phyloP scores from a whole-genome alignment of 2,797 vertebrate species.

The Mastacembelus armatus region DNA sequence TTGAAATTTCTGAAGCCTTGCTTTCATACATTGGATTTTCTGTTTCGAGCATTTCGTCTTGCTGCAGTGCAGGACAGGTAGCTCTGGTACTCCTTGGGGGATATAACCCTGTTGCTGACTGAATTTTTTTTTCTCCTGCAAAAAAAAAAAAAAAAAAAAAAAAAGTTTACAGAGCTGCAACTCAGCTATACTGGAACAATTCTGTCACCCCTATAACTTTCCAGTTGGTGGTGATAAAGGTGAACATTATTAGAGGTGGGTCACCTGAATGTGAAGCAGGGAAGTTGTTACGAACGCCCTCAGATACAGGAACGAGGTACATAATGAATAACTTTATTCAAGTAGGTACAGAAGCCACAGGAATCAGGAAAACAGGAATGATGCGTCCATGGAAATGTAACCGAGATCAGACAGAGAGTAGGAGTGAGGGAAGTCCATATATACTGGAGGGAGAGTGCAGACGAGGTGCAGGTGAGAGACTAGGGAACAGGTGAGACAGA shows the following conservation, averaged over 20 bases:
- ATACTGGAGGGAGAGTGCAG: no score
- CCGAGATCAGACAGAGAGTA: no score
- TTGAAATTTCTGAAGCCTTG: conserved; percentile 47
- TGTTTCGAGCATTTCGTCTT: conserved; percentile 44
- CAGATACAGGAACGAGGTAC: no score
- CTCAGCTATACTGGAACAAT: conserved; percentile 65
- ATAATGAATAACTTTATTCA: no score
- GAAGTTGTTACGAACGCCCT: no score
- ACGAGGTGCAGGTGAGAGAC: no score
- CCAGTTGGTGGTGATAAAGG: conserved; percentile 21
- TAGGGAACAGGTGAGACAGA: no score
- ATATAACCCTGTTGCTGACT: conserved; percentile 70
- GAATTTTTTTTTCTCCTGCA: conserved; percentile 41
- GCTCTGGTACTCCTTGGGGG: conserved; percentile 59
- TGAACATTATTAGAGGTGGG: conserved; percentile 26
- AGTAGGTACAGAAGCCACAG: no score
- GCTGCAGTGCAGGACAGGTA: conserved; percentile 70
- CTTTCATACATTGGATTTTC: conserved; percentile 38
- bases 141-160: conserved; percentile 54
- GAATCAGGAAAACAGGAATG: no score
- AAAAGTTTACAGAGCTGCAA: conserved; percentile 61
- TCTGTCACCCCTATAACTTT: conserved; percentile 36
- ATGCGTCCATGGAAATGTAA: no score
- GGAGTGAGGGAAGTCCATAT: no score
- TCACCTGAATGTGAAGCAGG: conserved; percentile 28